Percentiles rank a stretch among this genome's conserved stretches.
These are phyloP conservation scores for Pardosa pseudoannulata DNA, from an alignment of 2,888 invertebrate genomes.

Conservation along the genomic window DNA sequence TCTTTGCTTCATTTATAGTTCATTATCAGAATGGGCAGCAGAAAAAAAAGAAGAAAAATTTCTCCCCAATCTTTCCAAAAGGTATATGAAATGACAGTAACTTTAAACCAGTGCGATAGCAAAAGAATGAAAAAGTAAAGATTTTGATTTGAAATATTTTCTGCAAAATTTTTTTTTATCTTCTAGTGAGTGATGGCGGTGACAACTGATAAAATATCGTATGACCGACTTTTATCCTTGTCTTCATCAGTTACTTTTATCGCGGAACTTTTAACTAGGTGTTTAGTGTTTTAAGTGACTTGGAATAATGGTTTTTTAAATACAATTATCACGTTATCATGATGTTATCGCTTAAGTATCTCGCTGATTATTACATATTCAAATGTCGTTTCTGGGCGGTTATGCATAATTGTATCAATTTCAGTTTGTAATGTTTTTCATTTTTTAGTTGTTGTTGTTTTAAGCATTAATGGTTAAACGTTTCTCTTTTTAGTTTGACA, in stretches of 20 bases:
- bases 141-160: slow-evolving; percentile 2
- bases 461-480: too few relatives aligned
- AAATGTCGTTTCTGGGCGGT: too few relatives aligned
- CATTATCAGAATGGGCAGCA: slow-evolving; percentile 27
- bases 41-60: neutral
- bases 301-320: neutral
- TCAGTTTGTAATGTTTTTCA: too few relatives aligned
- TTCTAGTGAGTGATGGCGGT: neutral
- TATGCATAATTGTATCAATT: too few relatives aligned
- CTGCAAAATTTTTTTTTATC: neutral
- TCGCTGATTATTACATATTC: neutral
- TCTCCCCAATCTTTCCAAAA: slow-evolving; percentile 10
- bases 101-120: slow-evolving; percentile 3
- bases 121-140: slow-evolving; percentile 1
- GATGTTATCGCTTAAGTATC: neutral
- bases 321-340: neutral
- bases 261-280: neutral
- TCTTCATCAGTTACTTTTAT: slow-evolving; percentile 2
- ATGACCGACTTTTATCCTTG: slow-evolving; percentile 16
- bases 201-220: slow-evolving; percentile 17
- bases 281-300: neutral
- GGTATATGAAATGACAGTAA: slow-evolving; percentile 31
- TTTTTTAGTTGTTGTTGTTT: too few relatives aligned
- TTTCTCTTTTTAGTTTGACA: too few relatives aligned
- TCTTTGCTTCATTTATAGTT: neutral